Conservation (phyloP, 2,888 invertebrate species). For the Chaitophorus viminalis region DNA sequence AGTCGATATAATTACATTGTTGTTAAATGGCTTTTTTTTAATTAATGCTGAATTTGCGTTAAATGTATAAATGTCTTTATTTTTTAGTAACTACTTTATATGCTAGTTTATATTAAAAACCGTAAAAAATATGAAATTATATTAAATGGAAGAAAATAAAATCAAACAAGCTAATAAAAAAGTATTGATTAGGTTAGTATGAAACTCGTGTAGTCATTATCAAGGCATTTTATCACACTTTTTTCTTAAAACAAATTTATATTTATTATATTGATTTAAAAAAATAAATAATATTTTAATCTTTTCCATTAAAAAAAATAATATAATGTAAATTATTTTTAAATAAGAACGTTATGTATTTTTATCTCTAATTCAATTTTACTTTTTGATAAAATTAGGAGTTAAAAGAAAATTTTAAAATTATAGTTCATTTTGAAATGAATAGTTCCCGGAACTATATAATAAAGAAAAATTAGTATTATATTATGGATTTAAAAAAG, state of each 20-base stretch:
- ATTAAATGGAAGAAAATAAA: background rate
- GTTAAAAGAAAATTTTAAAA: background rate
- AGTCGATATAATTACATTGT: background rate
- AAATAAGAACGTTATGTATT: background rate
- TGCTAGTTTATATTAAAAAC: background rate
- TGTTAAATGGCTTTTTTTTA: background rate
- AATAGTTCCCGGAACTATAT: background rate
- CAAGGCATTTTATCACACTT: background rate
- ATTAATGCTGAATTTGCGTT: background rate
- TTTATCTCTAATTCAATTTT: background rate
- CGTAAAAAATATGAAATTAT: background rate
- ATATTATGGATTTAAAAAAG: constrained; percentile 2
- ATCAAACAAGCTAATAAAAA: background rate
- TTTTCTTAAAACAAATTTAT: background rate
- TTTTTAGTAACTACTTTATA: background rate
- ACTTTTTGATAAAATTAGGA: background rate
- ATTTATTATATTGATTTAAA: background rate
- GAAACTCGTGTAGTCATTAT: background rate
- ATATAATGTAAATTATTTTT: background rate
- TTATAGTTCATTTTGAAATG: constrained; percentile 22
- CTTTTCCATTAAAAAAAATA: background rate
- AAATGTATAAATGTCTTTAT: background rate
- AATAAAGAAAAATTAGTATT: background rate
- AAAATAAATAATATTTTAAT: background rate
- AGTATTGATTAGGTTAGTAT: background rate